phyloP scores from a whole-genome alignment of 2,797 vertebrate species.

The Manis javanica region DNA sequence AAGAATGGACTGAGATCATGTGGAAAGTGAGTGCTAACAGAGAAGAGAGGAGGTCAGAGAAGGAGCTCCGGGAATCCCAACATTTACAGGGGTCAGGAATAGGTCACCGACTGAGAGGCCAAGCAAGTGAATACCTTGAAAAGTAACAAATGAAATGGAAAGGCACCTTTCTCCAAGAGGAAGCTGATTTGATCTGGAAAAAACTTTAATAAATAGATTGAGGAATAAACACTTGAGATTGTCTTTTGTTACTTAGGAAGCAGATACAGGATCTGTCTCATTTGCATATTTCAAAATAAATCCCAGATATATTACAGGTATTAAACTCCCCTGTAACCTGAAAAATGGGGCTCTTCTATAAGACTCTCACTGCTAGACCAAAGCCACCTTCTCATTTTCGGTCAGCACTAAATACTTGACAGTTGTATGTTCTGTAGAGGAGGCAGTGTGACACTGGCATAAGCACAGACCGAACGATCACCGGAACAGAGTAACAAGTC shows the following conservation, averaged over 20 bases:
- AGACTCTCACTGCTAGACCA: not conserved
- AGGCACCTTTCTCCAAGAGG: not conserved
- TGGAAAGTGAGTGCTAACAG: not conserved
- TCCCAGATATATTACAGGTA: not conserved
- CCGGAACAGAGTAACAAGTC: not conserved
- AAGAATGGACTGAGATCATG: not conserved
- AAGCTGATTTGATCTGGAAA: not conserved
- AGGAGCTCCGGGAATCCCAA: not conserved
- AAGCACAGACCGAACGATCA: not conserved
- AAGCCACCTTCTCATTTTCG: not conserved
- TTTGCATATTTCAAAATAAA: slow-evolving; percentile 52
- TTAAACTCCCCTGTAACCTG: not conserved
- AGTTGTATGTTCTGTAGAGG: not conserved
- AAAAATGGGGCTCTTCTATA: not conserved
- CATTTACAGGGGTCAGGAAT: not conserved
- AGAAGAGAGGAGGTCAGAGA: not conserved
- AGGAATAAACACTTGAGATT: slow-evolving; percentile 17
- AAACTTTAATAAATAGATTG: not conserved
- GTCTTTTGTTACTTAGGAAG: not conserved
- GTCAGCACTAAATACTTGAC: not conserved
- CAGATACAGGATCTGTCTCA: slow-evolving; percentile 19
- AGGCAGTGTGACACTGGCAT: not conserved
- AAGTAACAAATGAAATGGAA: not conserved
- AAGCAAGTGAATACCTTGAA: not conserved
- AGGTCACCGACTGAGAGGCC: not conserved